These are phyloP conservation scores for Chloroceryle inda DNA, from an alignment of 2,797 vertebrate species.

Conservation along the genomic window DNA sequence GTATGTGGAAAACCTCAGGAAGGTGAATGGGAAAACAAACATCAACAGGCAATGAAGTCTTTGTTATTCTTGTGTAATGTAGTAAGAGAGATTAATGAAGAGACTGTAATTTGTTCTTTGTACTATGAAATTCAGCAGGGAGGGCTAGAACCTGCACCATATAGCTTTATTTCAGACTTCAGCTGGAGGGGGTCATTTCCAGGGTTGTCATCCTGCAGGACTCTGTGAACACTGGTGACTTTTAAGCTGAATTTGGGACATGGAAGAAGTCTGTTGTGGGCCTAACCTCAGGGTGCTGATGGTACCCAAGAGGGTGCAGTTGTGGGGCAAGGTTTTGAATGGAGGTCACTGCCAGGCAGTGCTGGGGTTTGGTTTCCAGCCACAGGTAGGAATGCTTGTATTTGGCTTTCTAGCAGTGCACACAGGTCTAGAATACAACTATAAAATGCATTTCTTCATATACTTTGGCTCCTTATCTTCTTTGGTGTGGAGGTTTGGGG, in stretches of 20 bases:
- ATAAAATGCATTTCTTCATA: neutral
- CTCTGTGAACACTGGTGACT: neutral
- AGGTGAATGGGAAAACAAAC: neutral
- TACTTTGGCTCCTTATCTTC: neutral
- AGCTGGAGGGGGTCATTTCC: neutral
- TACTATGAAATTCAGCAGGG: neutral
- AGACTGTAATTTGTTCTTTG: neutral
- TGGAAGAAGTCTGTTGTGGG: neutral
- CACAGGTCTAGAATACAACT: neutral
- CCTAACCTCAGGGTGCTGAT: rapidly evolving
- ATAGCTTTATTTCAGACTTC: neutral
- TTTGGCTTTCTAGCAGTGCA: neutral
- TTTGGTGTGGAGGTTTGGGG: neutral
- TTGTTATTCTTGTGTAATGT: neutral
- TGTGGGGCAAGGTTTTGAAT: neutral
- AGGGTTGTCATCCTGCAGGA: neutral
- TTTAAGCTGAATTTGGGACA: neutral
- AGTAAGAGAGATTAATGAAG: neutral
- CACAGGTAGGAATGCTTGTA: neutral
- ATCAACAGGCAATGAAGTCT: neutral
- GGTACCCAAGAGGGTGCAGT: neutral
- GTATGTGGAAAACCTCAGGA: neutral
- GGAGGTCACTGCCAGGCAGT: rapidly evolving
- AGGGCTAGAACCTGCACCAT: neutral
- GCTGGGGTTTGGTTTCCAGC: neutral